Evolutionary conservation across 2,888 invertebrate species (phyloP).

Genomic region (Pristionchus exspectatus): DNA sequence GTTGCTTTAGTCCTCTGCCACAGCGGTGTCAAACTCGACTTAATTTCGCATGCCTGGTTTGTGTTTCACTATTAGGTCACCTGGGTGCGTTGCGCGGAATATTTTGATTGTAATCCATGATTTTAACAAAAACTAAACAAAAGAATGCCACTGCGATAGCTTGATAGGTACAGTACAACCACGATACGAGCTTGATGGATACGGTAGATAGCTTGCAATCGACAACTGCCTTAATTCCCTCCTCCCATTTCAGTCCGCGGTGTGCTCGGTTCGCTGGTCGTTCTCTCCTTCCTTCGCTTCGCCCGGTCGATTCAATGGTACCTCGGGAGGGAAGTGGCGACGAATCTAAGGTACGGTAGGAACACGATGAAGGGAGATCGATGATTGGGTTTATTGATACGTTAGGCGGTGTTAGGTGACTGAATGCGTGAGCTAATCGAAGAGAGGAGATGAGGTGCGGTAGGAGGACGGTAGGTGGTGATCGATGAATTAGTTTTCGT

Average conservation of each 20-base stretch:
- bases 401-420: background rate
- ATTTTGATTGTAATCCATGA: too few relatives aligned
- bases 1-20: too few relatives aligned
- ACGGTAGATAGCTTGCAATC: background rate
- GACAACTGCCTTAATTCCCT: background rate
- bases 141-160: too few relatives aligned
- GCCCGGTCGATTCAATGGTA: slow-evolving; percentile 86
- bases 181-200: too few relatives aligned
- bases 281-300: slow-evolving; percentile 87
- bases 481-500: too few relatives aligned
- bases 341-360: slow-evolving; percentile 66
- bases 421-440: too few relatives aligned
- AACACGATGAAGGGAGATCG: background rate
- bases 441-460: slow-evolving; percentile 64
- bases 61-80: too few relatives aligned
- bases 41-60: too few relatives aligned
- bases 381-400: background rate
- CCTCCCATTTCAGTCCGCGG: slow-evolving; percentile 86
- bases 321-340: slow-evolving; percentile 87
- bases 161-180: too few relatives aligned
- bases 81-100: background rate
- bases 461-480: background rate
- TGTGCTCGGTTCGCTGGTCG: slow-evolving; percentile 87
- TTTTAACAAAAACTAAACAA: too few relatives aligned
- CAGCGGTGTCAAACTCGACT: too few relatives aligned